A percentile compares a stretch with the other conserved stretches of the same genome.
Conservation (phyloP, 2,113 vertebrate genomes). For the Chiloscyllium plagiosum region DNA sequence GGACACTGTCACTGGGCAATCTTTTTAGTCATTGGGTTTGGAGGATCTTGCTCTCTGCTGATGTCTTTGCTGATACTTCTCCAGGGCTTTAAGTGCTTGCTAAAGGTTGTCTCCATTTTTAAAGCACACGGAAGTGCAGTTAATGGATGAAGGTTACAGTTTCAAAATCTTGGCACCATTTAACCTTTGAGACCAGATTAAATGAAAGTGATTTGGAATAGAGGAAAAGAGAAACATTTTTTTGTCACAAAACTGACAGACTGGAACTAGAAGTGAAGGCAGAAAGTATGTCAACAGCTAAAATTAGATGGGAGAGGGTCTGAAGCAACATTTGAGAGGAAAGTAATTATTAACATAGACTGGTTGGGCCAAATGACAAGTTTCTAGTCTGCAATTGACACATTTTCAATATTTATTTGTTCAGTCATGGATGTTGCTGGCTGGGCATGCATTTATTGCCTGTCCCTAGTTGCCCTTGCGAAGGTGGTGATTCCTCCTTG, state of each 20-base stretch:
- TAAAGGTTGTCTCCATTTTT: no score
- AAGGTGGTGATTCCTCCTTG: no score
- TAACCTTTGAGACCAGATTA: not conserved
- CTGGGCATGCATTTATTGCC: no score
- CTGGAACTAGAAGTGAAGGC: not conserved
- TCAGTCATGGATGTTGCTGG: no score
- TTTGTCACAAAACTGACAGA: not conserved
- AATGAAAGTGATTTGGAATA: not conserved
- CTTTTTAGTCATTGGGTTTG: no score
- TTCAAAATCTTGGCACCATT: not conserved
- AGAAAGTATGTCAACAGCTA: not conserved
- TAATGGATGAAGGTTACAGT: not conserved
- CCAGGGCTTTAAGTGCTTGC: no score
- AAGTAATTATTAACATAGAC: not conserved
- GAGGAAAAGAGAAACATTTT: not conserved
- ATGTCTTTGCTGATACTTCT: no score
- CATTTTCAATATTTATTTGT: not conserved
- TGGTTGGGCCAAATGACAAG: not conserved
- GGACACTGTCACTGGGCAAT: no score
- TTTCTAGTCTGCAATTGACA: not conserved
- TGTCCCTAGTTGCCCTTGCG: no score
- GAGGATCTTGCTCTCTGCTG: no score
- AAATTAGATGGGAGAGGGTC: not conserved
- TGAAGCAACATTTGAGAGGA: not conserved
- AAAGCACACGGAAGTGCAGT: not conserved